Evolutionary conservation across 2,113 vertebrate species (phyloP).

Genomic region (Lepus europaeus): DNA sequence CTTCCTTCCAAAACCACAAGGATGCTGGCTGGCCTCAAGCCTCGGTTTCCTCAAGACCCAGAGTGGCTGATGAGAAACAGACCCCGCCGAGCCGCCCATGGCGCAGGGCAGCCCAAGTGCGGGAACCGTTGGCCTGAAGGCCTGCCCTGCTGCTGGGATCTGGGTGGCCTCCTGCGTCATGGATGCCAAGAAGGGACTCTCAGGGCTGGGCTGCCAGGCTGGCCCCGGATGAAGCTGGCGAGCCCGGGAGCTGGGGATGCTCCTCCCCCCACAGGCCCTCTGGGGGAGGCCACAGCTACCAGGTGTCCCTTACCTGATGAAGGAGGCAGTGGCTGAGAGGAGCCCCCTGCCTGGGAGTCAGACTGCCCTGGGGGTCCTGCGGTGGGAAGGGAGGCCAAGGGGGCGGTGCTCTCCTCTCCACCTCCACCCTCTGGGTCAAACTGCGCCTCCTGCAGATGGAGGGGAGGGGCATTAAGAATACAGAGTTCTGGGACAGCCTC

Average conservation of each 20-base stretch:
- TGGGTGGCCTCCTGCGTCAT: background rate
- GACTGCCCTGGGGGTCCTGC: fast-evolving
- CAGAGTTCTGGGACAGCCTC: background rate
- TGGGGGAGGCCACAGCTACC: background rate
- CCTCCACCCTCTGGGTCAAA: background rate
- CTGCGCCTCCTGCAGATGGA: background rate
- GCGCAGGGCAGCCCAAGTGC: background rate
- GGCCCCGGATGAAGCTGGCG: background rate
- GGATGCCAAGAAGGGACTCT: background rate
- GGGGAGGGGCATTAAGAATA: background rate
- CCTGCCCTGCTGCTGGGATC: background rate
- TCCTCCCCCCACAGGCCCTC: background rate
- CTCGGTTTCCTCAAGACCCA: constrained; percentile 27
- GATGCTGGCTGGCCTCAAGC: background rate
- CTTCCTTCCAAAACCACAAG: too few species aligned
- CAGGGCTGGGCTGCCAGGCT: background rate
- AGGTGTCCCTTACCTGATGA: background rate
- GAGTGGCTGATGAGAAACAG: constrained; percentile 73
- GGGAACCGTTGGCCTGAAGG: background rate
- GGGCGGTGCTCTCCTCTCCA: background rate
- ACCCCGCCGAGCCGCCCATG: background rate
- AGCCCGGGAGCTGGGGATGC: background rate
- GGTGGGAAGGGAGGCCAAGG: background rate
- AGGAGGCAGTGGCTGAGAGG: background rate
- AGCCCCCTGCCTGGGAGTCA: too few species aligned